These are phyloP conservation scores for Plagodis pulveraria DNA, from an alignment of 2,888 invertebrate species.

Conservation along the genomic window DNA sequence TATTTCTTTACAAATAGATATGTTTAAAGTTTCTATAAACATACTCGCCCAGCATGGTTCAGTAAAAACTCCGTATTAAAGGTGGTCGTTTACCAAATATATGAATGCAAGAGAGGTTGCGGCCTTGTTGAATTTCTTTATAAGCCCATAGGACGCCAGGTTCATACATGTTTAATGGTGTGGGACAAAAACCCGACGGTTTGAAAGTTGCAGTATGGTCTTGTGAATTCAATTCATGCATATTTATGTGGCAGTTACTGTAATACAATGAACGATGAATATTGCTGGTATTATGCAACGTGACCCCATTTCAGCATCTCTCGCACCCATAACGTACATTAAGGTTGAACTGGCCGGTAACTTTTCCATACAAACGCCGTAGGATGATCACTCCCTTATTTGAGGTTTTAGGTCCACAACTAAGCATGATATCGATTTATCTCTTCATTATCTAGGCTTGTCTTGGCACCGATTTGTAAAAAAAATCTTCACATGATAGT, in stretches of 20 bases:
- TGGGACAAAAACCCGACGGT: constrained; percentile 72
- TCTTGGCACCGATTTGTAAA: no score
- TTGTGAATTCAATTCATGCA: constrained; percentile 71
- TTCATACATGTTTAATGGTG: constrained; percentile 73
- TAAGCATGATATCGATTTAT: no score
- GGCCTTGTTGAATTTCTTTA: constrained; percentile 55
- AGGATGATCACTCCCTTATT: no score
- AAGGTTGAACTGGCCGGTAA: no score
- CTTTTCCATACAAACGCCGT: no score
- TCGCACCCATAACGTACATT: constrained; percentile 10
- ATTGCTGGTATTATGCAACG: constrained; percentile 66
- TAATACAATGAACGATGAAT: constrained; percentile 76
- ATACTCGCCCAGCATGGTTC: no score
- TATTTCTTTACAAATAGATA: no score
- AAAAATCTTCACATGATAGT: no score
- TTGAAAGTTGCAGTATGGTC: constrained; percentile 67
- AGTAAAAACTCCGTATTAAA: no score
- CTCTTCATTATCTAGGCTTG: no score
- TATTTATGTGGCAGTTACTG: constrained; percentile 78
- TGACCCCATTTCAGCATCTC: constrained; percentile 44
- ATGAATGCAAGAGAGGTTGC: constrained; percentile 38
- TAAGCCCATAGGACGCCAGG: constrained; percentile 40
- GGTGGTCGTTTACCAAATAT: not conserved
- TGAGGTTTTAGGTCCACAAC: no score
- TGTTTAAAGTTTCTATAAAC: no score